phyloP scores from a whole-genome alignment of 1,140 invertebrate species.

The Trichoplusia ni region DNA sequence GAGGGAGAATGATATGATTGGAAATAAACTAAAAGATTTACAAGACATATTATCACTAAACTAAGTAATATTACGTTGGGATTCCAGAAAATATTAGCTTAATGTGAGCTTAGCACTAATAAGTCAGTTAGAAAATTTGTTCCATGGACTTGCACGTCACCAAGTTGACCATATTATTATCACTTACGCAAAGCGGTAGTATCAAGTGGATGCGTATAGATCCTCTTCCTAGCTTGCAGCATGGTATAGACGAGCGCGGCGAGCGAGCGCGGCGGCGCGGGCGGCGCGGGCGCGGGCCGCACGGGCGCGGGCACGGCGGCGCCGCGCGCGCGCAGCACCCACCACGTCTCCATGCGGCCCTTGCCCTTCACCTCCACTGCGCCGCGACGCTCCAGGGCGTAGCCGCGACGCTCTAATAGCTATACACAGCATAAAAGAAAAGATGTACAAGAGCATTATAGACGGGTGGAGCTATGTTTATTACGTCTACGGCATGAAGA shows the following conservation, averaged over 20 bases:
- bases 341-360: slow-evolving; percentile 97
- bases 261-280: slow-evolving; percentile 84
- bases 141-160: neutral
- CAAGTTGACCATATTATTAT: too few relatives aligned
- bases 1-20: too few relatives aligned
- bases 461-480: too few relatives aligned
- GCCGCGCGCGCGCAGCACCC: slow-evolving; percentile 86
- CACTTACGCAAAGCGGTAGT: slow-evolving; percentile 36
- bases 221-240: slow-evolving; percentile 87
- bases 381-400: slow-evolving; percentile 89
- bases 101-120: too few relatives aligned
- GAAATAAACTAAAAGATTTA: too few relatives aligned
- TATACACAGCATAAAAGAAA: slow-evolving; percentile 46
- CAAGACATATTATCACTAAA: too few relatives aligned
- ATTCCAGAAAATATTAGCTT: too few relatives aligned
- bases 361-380: slow-evolving; percentile 96
- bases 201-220: slow-evolving; percentile 68
- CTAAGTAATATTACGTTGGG: too few relatives aligned
- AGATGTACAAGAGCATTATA: neutral
- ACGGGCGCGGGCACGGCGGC: slow-evolving; percentile 55
- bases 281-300: slow-evolving; percentile 85
- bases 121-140: too few relatives aligned
- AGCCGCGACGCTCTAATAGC: slow-evolving; percentile 88
- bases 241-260: slow-evolving; percentile 94
- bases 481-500: too few relatives aligned